These are phyloP conservation scores for Mesorhabditis spiculigera DNA, from an alignment of 2,888 invertebrate genomes.

Conservation along the genomic window DNA sequence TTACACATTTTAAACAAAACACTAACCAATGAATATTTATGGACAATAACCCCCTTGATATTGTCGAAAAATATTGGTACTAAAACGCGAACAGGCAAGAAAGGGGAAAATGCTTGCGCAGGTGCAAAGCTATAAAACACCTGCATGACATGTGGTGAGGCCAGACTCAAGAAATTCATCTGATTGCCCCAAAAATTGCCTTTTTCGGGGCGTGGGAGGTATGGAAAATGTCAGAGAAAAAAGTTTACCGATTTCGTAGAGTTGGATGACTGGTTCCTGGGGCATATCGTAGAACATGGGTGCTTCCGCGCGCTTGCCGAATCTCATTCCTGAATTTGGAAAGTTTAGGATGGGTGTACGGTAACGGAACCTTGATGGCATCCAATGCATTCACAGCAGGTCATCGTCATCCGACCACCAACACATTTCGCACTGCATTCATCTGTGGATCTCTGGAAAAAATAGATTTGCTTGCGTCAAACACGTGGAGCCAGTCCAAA, in stretches of 20 bases:
- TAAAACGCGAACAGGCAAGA: too few species aligned
- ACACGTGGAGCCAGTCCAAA: too few species aligned
- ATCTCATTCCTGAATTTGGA: neutral
- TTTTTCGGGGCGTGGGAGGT: neutral
- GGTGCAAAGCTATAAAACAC: too few species aligned
- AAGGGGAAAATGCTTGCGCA: too few species aligned
- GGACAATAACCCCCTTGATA: too few species aligned
- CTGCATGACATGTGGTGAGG: too few species aligned
- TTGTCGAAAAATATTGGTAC: too few species aligned
- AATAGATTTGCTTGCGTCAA: neutral
- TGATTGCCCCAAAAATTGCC: neutral
- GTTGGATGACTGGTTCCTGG: neutral
- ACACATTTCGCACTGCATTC: slow-evolving; percentile 1
- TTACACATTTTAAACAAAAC: too few species aligned
- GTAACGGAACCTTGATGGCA: slow-evolving; percentile 22
- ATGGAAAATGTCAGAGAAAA: neutral
- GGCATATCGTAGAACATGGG: neutral
- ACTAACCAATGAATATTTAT: too few species aligned
- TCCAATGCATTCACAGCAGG: slow-evolving; percentile 33
- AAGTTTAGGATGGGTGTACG: too few species aligned
- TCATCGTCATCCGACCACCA: slow-evolving; percentile 27
- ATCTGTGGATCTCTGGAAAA: neutral
- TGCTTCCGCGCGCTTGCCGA: neutral
- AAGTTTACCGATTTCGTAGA: neutral
- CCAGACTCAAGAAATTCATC: neutral